Evolutionary conservation across 2,113 vertebrate genomes (phyloP), one percentile per base, ranked within the genome.

Genomic region (Oreocharis arfaki): DNA sequence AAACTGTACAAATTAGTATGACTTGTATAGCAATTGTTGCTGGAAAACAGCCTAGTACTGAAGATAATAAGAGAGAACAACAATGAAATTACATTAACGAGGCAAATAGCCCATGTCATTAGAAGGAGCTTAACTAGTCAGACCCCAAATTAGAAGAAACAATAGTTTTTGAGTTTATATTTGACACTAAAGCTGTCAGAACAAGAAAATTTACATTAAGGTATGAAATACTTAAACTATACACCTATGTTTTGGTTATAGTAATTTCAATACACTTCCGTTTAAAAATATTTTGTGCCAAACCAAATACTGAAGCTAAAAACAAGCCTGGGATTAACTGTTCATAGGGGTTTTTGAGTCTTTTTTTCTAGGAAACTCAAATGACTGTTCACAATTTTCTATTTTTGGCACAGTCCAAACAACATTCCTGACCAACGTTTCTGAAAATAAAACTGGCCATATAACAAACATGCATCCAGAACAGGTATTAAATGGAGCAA

Each of bases 1-100:
- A 97, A 98, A 96, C 97, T 13, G 76, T 93, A 97, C 96, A 97
- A 97, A 98, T 98, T 96, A 97, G 96, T 97, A 93, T 96, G 96
- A 96, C 96, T 97, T 96, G 71, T 88, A 90, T 81, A 97, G 97
- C 90, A 94, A 92, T 81, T 93, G 94, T 92, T 97, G 69, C 87
- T 96, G 96, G 97, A 96, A 97, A 97, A 97, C 70, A 96, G 86
- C 84, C 81, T 94, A 59, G 57, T 91, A 71, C 46, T 91, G 93
- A 95, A 75, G 80, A 94, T 86, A 79, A 95, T 90, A 86, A 91
- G 67, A 89, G 53, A 96, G 89, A 79, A 86, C 63, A 87, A 79
- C 69, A 96, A 88, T 92, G 74, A 83, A 94, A 73, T 94, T 95
- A 94, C 59, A 95, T 93, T 98, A 97, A 98, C 93, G 96, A 98